phyloP scores from a whole-genome alignment of 2,888 invertebrate genomes.

The Myopa testacea region DNA sequence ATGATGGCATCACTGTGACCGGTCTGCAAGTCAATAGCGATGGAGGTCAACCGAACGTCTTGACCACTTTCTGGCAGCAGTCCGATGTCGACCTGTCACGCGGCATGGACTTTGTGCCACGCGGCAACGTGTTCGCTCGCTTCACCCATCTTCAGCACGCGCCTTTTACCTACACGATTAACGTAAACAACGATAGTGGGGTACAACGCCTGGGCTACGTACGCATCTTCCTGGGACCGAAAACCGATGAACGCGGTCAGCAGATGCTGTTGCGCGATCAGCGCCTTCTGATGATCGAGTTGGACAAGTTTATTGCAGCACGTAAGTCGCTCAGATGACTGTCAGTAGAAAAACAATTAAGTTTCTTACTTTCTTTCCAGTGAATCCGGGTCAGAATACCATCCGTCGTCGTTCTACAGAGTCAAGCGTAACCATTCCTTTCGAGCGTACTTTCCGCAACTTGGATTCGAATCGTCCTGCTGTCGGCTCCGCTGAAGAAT shows the following conservation, averaged over 20 bases:
- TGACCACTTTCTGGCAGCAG: slow-evolving; percentile 84
- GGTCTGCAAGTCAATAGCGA: slow-evolving; percentile 71
- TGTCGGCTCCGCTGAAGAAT: slow-evolving; percentile 70
- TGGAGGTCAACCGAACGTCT: slow-evolving; percentile 71
- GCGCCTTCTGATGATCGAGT: slow-evolving; percentile 74
- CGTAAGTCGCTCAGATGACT: slow-evolving; percentile 70
- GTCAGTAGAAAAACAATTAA: no score
- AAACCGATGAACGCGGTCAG: slow-evolving; percentile 75
- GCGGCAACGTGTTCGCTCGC: slow-evolving; percentile 77
- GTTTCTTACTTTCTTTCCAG: slow-evolving; percentile 64
- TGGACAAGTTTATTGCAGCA: slow-evolving; percentile 75
- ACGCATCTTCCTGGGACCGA: slow-evolving; percentile 77
- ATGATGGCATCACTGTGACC: slow-evolving; percentile 72
- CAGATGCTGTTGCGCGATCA: slow-evolving; percentile 74
- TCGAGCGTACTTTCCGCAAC: slow-evolving; percentile 83
- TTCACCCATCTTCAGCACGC: slow-evolving; percentile 83
- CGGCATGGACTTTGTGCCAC: slow-evolving; percentile 85
- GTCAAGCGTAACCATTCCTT: slow-evolving; percentile 86
- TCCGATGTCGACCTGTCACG: slow-evolving; percentile 81
- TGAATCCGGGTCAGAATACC: slow-evolving; percentile 76
- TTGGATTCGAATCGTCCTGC: slow-evolving; percentile 73
- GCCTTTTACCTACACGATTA: slow-evolving; percentile 77
- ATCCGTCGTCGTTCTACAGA: slow-evolving; percentile 76
- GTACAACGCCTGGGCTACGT: slow-evolving; percentile 72
- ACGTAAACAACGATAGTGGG: slow-evolving; percentile 72